Evolutionary conservation across 2,888 invertebrate genomes (phyloP).

Genomic region (Polietes domitor): DNA sequence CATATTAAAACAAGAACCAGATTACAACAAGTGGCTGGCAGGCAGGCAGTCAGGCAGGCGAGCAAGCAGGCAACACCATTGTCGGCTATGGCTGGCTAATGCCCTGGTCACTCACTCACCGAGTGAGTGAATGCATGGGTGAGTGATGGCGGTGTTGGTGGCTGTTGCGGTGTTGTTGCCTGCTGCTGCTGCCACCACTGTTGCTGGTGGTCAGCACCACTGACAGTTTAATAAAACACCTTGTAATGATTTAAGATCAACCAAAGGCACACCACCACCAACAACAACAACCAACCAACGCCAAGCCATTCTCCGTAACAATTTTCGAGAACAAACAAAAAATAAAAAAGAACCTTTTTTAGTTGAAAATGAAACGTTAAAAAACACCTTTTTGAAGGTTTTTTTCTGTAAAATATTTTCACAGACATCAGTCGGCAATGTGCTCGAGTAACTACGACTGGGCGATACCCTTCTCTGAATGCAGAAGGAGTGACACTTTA

Average conservation of each 20-base stretch:
- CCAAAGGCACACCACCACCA: neutral
- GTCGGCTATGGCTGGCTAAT: neutral
- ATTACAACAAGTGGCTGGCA: conserved; percentile 59
- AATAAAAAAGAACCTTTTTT: conserved; percentile 47
- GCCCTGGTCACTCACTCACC: conserved; percentile 20
- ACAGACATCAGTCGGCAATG: neutral
- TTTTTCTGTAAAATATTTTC: conserved; percentile 5
- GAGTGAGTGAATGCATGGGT: neutral
- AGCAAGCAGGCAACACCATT: neutral
- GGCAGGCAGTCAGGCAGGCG: neutral
- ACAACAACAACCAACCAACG: conserved; percentile 12
- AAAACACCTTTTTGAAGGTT: conserved; percentile 64
- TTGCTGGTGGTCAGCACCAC: conserved; percentile 35
- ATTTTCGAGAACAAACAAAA: neutral
- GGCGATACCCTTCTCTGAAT: too few species aligned
- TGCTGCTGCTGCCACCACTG: too few species aligned
- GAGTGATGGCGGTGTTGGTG: conserved; percentile 26
- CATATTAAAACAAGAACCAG: conserved; percentile 63
- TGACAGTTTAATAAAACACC: conserved; percentile 43
- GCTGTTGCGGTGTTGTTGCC: conserved; percentile 44
- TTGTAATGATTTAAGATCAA: conserved; percentile 38
- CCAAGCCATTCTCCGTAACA: conserved; percentile 29
- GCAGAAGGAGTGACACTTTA: too few species aligned
- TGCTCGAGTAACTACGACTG: too few species aligned
- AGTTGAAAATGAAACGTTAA: conserved; percentile 9